Evolutionary conservation across 2,113 vertebrate species (phyloP).

Genomic region (Brienomyrus longianalis): DNA sequence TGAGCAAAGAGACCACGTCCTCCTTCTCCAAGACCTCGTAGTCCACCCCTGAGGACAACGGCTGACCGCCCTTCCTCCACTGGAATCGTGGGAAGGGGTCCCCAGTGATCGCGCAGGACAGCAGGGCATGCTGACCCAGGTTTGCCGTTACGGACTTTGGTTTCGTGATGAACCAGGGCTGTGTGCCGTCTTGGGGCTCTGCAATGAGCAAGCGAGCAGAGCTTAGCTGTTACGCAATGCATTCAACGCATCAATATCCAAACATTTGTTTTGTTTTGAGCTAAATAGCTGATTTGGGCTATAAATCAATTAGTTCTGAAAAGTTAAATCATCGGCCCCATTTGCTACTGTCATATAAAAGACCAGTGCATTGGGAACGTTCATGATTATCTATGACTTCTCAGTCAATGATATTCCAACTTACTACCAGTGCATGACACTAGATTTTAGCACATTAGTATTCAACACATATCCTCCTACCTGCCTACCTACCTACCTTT

Average conservation of each 20-base stretch:
- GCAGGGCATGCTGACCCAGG: conserved; percentile 73
- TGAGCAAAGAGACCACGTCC: conserved; percentile 79
- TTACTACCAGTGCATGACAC: neutral
- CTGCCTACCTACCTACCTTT: neutral
- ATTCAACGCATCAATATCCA: neutral
- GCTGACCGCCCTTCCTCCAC: conserved; percentile 70
- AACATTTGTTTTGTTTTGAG: neutral
- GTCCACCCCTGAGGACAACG: conserved; percentile 54
- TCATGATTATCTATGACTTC: neutral
- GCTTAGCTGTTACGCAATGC: neutral
- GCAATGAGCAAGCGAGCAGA: conserved; percentile 10
- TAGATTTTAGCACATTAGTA: neutral
- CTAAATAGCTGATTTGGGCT: neutral
- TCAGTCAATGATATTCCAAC: neutral
- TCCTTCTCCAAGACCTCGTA: conserved; percentile 81
- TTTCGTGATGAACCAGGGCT: conserved; percentile 96
- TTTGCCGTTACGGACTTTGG: conserved; percentile 66
- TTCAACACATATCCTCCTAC: neutral
- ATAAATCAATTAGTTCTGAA: neutral
- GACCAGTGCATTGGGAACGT: neutral
- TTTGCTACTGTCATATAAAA: neutral
- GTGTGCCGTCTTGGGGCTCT: conserved; percentile 87
- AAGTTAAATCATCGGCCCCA: neutral
- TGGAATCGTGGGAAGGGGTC: conserved; percentile 81
- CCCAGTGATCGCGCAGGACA: conserved; percentile 85